Conservation (phyloP, 2,113 vertebrate genomes). For the Entelurus aequoreus region DNA sequence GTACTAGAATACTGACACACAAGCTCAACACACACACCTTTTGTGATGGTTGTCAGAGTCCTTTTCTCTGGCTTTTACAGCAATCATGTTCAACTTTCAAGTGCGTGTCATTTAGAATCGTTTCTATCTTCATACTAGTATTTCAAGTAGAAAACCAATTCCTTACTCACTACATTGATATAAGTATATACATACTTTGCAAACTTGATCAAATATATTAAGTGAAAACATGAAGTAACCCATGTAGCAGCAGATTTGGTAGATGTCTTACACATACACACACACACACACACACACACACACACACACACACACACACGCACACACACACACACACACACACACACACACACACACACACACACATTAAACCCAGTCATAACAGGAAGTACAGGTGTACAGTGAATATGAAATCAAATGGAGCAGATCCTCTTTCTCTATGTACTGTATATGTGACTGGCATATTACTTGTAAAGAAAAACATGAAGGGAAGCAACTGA, state of each 20-base stretch:
- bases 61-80: constrained; percentile 5
- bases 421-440: too few species aligned
- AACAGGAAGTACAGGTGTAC: not conserved
- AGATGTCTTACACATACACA: not conserved
- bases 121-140: not conserved
- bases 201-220: too few species aligned
- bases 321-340: not conserved
- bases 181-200: too few species aligned
- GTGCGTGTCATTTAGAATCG: constrained; percentile 7
- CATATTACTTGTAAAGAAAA: too few species aligned
- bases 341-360: not conserved
- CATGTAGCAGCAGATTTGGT: too few species aligned
- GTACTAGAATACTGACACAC: not conserved
- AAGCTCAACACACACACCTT: not conserved
- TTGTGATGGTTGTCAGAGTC: not conserved
- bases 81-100: constrained; percentile 3
- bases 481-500: too few species aligned
- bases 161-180: too few species aligned
- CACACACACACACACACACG: too few species aligned
- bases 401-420: not conserved
- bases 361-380: not conserved
- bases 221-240: too few species aligned
- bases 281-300: too few species aligned
- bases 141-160: too few species aligned
- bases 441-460: too few species aligned